Evolutionary conservation across 2,888 invertebrate species (phyloP), one percentile per base, ranked within the genome.

Genomic region (Chloroclysta siterata): DNA sequence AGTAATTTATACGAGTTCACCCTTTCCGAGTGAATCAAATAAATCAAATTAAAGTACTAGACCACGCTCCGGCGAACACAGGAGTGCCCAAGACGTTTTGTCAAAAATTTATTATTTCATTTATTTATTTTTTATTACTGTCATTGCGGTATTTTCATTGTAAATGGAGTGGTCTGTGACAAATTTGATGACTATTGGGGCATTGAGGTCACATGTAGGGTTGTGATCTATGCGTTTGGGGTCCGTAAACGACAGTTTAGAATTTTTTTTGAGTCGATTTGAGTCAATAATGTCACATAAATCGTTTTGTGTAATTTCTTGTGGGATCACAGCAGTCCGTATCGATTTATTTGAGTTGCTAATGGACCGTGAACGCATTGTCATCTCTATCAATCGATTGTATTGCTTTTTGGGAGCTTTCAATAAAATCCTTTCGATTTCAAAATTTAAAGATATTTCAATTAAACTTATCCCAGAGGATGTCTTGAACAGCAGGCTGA

Each of bases 11-110:
- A 85, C 81, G 74, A 74, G 74, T 78, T 85, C 86, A 92, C 91
- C 92, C 91, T 90, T 92, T 91, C 77, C 78, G 74, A 82, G 76
- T 68, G 82, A 87, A 87, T 85, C 84, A 88, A 89, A 93, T 93
- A 93, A 92, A 93, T 93, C 93, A 93, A 90, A 92, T 90, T 90
- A 90, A 87, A 89, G 85, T 78, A 90, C 88, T 92, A 83, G 79
- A 85, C 80, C 83, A 85, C 90, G 93, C 90, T 88, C 78, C 82
- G 76, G 73, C 72, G 84, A 84, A 75, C 87, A 79, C 82, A 80
- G 84, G 87, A 93, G 92, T 89, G 91, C 88, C 88, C 87, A 93
- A 93, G 93, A 93, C 93, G 92, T 93, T 93, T 93, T 93, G 93
- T 93, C 89, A 91, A 91, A 91, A 91, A 70, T 89, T 90, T 91